Base-by-base conservation (phyloP, 2,797 vertebrate genomes). In the Cheirogaleus major region DNA sequence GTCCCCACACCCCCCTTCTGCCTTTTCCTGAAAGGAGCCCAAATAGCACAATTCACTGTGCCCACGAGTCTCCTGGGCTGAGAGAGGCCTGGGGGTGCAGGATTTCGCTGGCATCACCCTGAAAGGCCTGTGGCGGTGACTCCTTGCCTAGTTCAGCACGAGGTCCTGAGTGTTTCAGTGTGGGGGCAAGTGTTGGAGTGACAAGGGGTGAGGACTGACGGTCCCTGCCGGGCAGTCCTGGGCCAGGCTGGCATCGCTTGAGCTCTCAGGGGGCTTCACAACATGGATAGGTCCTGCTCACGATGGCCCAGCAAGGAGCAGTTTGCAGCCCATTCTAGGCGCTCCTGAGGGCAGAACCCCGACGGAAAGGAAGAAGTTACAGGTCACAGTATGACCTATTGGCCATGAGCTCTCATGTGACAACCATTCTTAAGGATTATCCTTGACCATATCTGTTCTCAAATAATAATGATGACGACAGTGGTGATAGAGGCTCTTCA, bases 161-260 rank as follows among this genome's bases (percentile, higher is more conserved):
- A 35, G 45, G 30, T 12, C 32, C 67, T 88, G 57, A 45, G 43
- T 15, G 17, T 76, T 69, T 50, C 35, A 32, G 4, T 1, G 2
- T 32, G n/a, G 14, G 65, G 32, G 10, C 32, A 48, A 3, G 27
- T 18, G 4, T 11, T 52, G 3, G 23, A n/a, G 15, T 7, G 8
- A 2, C 0, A 0, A 15, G 67, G 12, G 55, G 2, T 48, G 61
- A 41, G 73, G 4, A n/a, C 27, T 32, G 75, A 25, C 4, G 2
- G 14, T 27, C 38, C 57, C 76, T 57, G 43, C 59, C 1, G 38
- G 9, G 27, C 14, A 11, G 8, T 23, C 30, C 0, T 6, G 27
- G 38, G 20, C 63, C 57, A n/a, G n/a, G 23, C 43, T 1, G 0
- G 8, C 22, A 13, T 76, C 70, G 0, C 48, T 2, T 0, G 4